phyloP scores from a whole-genome alignment of 2,113 vertebrate genomes.

The Brachyhypopomus gauderio region DNA sequence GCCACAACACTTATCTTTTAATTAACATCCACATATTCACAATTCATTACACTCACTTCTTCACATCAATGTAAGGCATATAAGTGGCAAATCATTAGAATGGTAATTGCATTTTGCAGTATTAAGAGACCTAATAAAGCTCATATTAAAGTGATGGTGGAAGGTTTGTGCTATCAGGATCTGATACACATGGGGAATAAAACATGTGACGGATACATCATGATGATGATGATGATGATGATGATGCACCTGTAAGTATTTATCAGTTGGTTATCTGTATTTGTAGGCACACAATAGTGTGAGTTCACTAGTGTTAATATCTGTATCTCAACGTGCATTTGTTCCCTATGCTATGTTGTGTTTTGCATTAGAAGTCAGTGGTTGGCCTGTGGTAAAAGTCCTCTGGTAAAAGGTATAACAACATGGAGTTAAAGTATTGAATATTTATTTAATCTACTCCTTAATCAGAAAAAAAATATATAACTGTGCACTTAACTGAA shows the following conservation, averaged over 20 bases:
- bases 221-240: slow-evolving; percentile 15
- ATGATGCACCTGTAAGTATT: not conserved
- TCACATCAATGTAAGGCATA: slow-evolving; percentile 65
- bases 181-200: slow-evolving; percentile 11
- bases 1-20: slow-evolving; percentile 58
- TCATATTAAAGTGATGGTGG: slow-evolving; percentile 66
- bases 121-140: slow-evolving; percentile 69
- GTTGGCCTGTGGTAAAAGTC: not conserved
- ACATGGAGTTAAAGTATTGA: not conserved
- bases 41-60: slow-evolving; percentile 71
- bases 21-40: slow-evolving; percentile 66
- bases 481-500: too few relatives aligned
- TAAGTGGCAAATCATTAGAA: slow-evolving; percentile 69
- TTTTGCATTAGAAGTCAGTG: not conserved
- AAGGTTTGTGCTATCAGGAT: slow-evolving; percentile 33
- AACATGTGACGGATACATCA: too few relatives aligned
- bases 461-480: too few relatives aligned
- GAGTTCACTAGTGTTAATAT: not conserved
- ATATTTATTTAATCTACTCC: not conserved
- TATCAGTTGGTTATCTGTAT: not conserved
- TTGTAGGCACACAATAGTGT: not conserved
- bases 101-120: slow-evolving; percentile 69
- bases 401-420: not conserved
- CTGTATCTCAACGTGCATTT: not conserved
- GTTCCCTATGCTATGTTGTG: not conserved